phyloP scores from a whole-genome alignment of 1,140 invertebrate genomes.

The Venustaconcha ellipsiformis region DNA sequence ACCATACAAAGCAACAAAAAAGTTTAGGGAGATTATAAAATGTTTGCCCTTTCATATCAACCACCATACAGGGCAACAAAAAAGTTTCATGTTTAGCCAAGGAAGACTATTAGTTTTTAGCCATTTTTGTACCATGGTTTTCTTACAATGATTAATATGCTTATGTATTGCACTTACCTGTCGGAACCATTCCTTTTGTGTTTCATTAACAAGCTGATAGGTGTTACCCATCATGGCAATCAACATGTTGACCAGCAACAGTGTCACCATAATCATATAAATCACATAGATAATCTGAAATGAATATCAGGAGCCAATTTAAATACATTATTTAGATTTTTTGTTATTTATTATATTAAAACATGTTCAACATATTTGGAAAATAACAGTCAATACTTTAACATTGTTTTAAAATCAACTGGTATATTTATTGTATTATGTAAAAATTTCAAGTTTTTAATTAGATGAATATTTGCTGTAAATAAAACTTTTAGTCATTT shows the following conservation, averaged over 20 bases:
- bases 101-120: neutral
- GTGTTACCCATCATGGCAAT: constrained; percentile 99
- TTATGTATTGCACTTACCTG: constrained; percentile 75
- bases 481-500: too few species aligned
- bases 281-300: constrained; percentile 89
- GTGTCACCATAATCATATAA: constrained; percentile 96
- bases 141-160: too few species aligned
- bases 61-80: neutral
- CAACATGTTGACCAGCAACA: constrained; percentile 97
- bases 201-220: constrained; percentile 95
- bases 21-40: too few species aligned
- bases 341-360: too few species aligned
- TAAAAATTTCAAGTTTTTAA: too few species aligned
- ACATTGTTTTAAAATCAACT: too few species aligned
- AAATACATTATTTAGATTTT: too few species aligned
- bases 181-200: constrained; percentile 97
- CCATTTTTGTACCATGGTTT: too few species aligned
- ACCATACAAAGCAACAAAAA: neutral
- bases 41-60: neutral
- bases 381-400: too few species aligned
- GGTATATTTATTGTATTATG: too few species aligned
- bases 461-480: too few species aligned
- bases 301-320: constrained; percentile 5
- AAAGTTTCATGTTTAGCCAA: neutral
- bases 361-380: too few species aligned